A percentile compares a stretch with the other conserved stretches of the same genome.
Conservation (phyloP, 2,113 vertebrate species). For the Ardeotis arabs region DNA sequence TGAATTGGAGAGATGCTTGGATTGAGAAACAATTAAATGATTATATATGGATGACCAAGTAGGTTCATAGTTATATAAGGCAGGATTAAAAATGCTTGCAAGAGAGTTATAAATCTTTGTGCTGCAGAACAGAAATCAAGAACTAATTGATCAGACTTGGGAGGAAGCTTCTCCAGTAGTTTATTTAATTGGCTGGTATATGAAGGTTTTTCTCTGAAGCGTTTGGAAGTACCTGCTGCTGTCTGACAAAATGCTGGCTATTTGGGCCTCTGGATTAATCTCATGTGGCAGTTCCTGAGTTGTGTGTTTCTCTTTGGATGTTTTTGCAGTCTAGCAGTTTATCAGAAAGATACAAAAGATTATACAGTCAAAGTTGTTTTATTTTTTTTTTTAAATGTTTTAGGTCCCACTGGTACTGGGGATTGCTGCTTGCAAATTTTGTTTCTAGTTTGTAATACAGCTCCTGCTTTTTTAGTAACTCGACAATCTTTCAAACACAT, state of each 20-base stretch:
- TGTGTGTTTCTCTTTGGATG: neutral
- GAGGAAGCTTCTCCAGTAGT: neutral
- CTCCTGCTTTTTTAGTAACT: constrained; percentile 32
- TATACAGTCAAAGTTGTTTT: neutral
- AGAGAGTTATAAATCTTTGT: constrained; percentile 12
- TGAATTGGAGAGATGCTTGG: neutral
- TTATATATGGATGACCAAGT: constrained; percentile 16
- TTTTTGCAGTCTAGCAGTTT: neutral
- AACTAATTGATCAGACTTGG: neutral
- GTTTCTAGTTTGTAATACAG: neutral
- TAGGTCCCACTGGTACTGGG: neutral
- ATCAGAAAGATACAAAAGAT: neutral
- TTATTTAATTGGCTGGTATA: neutral
- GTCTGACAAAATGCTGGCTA: neutral
- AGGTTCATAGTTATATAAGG: constrained; percentile 19
- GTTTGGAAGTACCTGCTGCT: neutral
- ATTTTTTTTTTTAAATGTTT: neutral
- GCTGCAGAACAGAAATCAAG: neutral
- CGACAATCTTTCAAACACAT: neutral
- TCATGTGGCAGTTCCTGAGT: neutral
- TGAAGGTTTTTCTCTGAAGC: neutral
- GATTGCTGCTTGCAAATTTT: neutral
- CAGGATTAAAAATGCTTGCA: constrained; percentile 40
- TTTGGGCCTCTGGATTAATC: neutral
- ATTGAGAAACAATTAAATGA: neutral